phyloP scores from a whole-genome alignment of 2,797 vertebrate genomes.

The Bucorvus abyssinicus region DNA sequence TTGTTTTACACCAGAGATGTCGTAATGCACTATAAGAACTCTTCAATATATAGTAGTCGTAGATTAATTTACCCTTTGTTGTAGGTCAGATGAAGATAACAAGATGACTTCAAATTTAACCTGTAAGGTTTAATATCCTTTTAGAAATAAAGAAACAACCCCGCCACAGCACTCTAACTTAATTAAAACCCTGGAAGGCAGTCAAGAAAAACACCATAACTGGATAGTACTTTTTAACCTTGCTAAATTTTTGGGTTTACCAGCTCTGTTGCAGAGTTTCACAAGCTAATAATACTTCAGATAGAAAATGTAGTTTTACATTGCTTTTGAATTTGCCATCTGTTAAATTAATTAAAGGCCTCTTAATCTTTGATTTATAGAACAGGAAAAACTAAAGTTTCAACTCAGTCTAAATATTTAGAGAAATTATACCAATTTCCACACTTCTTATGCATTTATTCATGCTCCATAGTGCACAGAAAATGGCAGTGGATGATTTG shows the following conservation, averaged over 20 bases:
- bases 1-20: not conserved
- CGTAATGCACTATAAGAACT: not conserved
- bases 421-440: not conserved
- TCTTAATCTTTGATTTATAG: not conserved
- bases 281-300: not conserved
- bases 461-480: not conserved
- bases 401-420: not conserved
- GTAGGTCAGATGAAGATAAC: not conserved
- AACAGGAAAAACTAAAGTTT: not conserved
- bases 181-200: conserved; percentile 25
- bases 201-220: not conserved
- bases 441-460: not conserved
- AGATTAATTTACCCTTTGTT: not conserved
- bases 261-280: not conserved
- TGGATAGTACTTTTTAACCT: not conserved
- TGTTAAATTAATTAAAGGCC: conserved; percentile 22
- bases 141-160: not conserved
- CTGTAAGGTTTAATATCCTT: not conserved
- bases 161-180: not conserved
- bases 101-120: not conserved
- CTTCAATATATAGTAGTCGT: not conserved
- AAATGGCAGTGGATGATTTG: not conserved
- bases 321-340: conserved; percentile 30
- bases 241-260: conserved; percentile 7
- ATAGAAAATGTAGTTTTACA: not conserved